Conservation (phyloP, 2,113 vertebrate species). For the Psephotus haematonotus region DNA sequence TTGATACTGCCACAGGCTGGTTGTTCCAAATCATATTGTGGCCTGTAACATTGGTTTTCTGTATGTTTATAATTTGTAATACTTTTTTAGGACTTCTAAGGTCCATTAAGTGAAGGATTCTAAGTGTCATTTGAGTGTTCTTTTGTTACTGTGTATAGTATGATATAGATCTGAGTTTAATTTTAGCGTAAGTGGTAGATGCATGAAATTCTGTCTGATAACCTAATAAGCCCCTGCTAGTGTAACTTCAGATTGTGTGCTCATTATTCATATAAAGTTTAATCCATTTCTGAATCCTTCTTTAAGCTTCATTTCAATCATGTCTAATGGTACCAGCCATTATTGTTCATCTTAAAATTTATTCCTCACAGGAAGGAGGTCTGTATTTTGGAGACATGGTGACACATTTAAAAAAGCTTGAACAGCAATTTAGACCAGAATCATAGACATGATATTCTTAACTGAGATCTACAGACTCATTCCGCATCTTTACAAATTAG, state of each 20-base stretch:
- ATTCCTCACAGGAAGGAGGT: neutral
- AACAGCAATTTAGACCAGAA: neutral
- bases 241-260: neutral
- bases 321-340: neutral
- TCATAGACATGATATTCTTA: neutral
- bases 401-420: neutral
- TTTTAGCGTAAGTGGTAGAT: neutral
- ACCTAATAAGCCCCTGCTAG: neutral
- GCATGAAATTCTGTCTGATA: neutral
- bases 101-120: neutral
- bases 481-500: neutral
- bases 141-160: neutral
- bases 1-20: neutral
- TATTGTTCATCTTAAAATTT: neutral
- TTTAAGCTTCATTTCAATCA: neutral
- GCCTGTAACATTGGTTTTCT: neutral
- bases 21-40: neutral
- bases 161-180: neutral
- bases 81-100: neutral
- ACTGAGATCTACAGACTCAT: neutral
- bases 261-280: neutral
- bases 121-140: too few species aligned
- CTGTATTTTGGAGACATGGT: neutral
- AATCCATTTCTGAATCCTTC: neutral
- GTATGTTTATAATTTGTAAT: neutral